phyloP scores from a whole-genome alignment of 2,888 invertebrate genomes.

The Oconnorella tubifera region DNA sequence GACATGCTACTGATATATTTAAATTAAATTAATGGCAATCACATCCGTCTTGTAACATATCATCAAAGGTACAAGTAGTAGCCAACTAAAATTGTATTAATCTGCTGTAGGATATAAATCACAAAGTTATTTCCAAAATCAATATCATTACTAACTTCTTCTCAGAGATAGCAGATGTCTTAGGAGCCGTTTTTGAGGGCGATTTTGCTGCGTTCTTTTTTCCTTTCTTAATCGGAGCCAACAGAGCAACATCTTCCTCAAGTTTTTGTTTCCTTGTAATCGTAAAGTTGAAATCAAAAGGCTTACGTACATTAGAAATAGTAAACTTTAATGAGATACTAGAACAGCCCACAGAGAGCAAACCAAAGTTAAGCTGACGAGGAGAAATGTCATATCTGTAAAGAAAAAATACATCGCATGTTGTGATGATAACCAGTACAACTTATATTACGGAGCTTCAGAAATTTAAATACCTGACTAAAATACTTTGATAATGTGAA shows the following conservation, averaged over 20 bases:
- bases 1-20: neutral
- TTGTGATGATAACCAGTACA: too few species aligned
- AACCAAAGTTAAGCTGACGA: conserved; percentile 51
- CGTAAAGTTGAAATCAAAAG: conserved; percentile 55
- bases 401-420: too few species aligned
- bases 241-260: neutral
- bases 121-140: neutral
- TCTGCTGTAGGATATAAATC: too few species aligned
- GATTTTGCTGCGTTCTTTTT: neutral
- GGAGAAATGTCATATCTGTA: conserved; percentile 54
- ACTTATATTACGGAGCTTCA: too few species aligned
- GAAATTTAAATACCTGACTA: too few species aligned
- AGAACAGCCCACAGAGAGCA: conserved; percentile 50
- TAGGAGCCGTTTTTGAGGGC: neutral
- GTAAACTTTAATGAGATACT: conserved; percentile 52
- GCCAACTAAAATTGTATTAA: too few species aligned
- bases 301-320: conserved; percentile 55
- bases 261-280: conserved; percentile 40
- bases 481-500: too few species aligned
- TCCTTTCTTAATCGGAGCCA: neutral
- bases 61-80: too few species aligned
- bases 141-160: neutral
- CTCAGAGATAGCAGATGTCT: neutral
- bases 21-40: too few species aligned
- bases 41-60: too few species aligned